Evolutionary conservation across 2,888 invertebrate species (phyloP).

Genomic region (Melinaea menophilus): DNA sequence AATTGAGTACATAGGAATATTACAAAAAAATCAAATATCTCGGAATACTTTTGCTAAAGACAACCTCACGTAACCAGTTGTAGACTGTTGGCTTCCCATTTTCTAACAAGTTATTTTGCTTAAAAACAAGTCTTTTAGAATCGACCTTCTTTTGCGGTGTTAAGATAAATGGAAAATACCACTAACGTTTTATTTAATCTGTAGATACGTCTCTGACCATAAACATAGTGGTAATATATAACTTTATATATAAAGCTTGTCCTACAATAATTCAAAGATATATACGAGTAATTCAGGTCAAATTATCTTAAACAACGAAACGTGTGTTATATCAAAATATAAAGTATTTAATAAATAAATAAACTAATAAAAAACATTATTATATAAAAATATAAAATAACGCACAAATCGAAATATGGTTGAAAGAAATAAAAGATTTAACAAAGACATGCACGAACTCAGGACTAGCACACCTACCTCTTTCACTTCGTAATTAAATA

Average conservation of each 20-base stretch:
- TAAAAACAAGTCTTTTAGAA: conserved; percentile 46
- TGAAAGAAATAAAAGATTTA: not conserved
- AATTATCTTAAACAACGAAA: too few species aligned
- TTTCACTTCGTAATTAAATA: conserved; percentile 55
- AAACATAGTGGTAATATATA: too few species aligned
- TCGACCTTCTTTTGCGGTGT: conserved; percentile 50
- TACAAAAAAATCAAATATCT: conserved; percentile 13
- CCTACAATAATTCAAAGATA: too few species aligned
- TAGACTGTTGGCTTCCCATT: conserved; percentile 67
- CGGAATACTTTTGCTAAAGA: conserved; percentile 52
- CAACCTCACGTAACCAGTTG: conserved; percentile 56
- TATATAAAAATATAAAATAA: too few species aligned
- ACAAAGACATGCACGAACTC: conserved; percentile 13
- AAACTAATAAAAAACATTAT: too few species aligned
- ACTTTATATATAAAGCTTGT: too few species aligned
- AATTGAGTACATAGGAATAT: conserved; percentile 11
- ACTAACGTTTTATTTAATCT: conserved; percentile 27
- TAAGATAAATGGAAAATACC: conserved; percentile 54
- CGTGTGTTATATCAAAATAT: too few species aligned
- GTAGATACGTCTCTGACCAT: too few species aligned
- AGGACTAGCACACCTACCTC: conserved; percentile 41
- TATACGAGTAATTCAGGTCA: too few species aligned
- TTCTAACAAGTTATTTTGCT: conserved; percentile 72
- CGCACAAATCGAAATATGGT: not conserved
- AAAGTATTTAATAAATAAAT: too few species aligned